A percentile compares a stretch with the other conserved stretches of the same genome.
Evolutionary conservation across 2,113 vertebrate species (phyloP).

Genomic region (Notarius lentiginosus): DNA sequence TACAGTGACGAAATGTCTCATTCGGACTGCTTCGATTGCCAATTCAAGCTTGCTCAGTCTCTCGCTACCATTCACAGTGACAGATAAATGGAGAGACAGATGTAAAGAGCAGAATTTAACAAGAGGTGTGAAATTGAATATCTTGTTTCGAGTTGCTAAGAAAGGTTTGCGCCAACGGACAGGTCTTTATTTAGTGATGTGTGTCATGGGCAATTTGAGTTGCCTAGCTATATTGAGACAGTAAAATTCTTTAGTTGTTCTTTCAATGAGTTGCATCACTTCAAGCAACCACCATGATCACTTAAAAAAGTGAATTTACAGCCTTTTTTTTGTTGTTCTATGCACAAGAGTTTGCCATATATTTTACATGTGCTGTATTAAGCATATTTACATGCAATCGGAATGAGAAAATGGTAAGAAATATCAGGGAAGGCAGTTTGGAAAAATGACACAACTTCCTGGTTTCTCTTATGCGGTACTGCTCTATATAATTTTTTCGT

Average conservation of each 20-base stretch:
- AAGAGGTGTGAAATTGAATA: constrained; percentile 67
- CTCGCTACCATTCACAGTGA: constrained; percentile 49
- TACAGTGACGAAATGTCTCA: constrained; percentile 46
- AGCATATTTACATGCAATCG: not conserved
- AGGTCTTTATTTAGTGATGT: constrained; percentile 72
- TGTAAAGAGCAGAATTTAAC: constrained; percentile 58
- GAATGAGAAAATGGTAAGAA: not conserved
- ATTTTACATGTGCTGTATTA: not conserved
- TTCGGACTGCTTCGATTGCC: constrained; percentile 3
- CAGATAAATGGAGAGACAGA: constrained; percentile 66
- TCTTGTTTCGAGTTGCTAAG: constrained; percentile 62
- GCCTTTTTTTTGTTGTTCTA: not conserved
- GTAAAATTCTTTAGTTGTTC: constrained; percentile 52
- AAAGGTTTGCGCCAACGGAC: constrained; percentile 70
- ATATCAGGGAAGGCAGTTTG: not conserved
- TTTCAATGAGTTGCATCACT: constrained; percentile 73
- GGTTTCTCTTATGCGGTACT: not conserved
- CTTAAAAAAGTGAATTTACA: constrained; percentile 25
- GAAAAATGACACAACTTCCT: not conserved
- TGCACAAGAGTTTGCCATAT: not conserved
- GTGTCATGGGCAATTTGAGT: constrained; percentile 54
- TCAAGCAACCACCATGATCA: constrained; percentile 51
- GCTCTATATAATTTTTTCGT: not conserved
- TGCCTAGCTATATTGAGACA: constrained; percentile 57
- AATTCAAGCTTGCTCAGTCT: not conserved